These are phyloP conservation scores for Dallia pectoralis DNA, from an alignment of 2,797 vertebrate species.

Conservation along the genomic window DNA sequence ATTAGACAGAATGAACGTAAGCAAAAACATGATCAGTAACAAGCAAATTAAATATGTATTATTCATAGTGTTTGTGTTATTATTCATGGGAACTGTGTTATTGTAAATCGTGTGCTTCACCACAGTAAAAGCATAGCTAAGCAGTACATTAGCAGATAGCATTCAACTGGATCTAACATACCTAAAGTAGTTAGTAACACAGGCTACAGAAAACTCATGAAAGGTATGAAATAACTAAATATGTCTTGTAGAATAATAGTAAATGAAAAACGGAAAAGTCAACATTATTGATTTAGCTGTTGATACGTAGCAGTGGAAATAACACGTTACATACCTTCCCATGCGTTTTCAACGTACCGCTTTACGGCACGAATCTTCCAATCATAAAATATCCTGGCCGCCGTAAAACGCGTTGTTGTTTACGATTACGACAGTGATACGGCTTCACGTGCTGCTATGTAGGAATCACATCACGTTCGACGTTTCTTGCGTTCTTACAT, in stretches of 20 bases:
- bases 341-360: conserved; percentile 7
- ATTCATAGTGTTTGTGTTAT: background rate
- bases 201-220: background rate
- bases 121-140: background rate
- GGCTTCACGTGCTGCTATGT: background rate
- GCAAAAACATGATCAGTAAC: background rate
- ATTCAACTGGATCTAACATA: background rate
- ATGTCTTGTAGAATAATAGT: background rate
- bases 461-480: too few relatives aligned
- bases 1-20: background rate
- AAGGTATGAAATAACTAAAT: background rate
- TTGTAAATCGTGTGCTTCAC: background rate
- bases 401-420: background rate
- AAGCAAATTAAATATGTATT: background rate
- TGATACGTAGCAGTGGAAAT: background rate
- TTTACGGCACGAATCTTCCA: conserved; percentile 7
- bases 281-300: background rate
- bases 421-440: conserved; percentile 6
- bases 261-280: background rate
- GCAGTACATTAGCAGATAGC: background rate
- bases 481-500: too few relatives aligned
- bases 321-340: conserved; percentile 34
- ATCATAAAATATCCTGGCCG: background rate
- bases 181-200: background rate
- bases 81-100: too few relatives aligned